Base-by-base conservation (phyloP, 2,888 invertebrate species). In the Poecilus cupreus region DNA sequence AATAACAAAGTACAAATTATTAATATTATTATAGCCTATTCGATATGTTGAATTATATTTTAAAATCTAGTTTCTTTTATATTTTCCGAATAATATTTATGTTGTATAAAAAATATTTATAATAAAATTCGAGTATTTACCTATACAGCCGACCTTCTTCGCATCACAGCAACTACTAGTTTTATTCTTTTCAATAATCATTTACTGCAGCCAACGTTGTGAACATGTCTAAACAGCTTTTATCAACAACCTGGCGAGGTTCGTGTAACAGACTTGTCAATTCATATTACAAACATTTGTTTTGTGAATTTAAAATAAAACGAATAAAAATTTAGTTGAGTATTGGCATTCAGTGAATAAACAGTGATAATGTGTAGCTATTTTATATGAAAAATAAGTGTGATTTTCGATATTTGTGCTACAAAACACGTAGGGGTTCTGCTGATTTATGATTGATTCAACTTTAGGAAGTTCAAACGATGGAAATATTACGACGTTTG, bases 381-480 rank as follows among this genome's bases (percentile, higher is more conserved):
- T 49, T 49, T 49, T 49, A 49, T 46, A 4, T 46, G 10, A 10
- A 13, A 10, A 13, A 46, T 46, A 3, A 11, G 46, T 46, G 10
- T 46, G n/a, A 46, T 46, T 46, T 4, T 46, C 46, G n/a, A n/a
- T n/a, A n/a, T n/a, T n/a, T n/a, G n/a, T n/a, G n/a, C n/a, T n/a
- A n/a, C n/a, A n/a, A n/a, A n/a, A n/a, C n/a, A n/a, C n/a, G n/a
- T n/a, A n/a, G 60, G 20, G 32, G 37, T 13, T 32, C 8, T 68
- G 37, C 37, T 32, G 13, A 68, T 37, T 18, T 37, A 32, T 16
- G 39, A 60, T 13, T 68, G 60, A 68, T 68, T 37, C 37, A 37
- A 68, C 8, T 68, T 37, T 18, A 3, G 18, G 18, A 68, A 68
- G 64, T 68, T 68, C 18, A 37, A 68, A 68, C 37, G 64, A 37